These are phyloP conservation scores for Drosophila pandora DNA, from an alignment of 1,140 invertebrate genomes.

Conservation along the genomic window DNA sequence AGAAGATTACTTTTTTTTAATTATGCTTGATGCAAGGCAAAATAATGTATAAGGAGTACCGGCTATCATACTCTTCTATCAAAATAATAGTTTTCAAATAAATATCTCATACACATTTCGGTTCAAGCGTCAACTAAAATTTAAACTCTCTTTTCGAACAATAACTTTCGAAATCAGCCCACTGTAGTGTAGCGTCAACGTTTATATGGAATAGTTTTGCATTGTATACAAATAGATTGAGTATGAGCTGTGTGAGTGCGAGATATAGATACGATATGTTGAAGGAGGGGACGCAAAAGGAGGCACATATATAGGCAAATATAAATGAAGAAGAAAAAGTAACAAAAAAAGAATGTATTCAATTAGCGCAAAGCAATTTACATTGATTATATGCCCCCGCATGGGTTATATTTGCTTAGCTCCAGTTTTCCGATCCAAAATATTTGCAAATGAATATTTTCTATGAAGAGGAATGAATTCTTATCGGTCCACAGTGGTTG, in stretches of 20 bases:
- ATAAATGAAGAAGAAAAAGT: slow-evolving; percentile 1
- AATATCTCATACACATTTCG: no score
- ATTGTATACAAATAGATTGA: slow-evolving; percentile 76
- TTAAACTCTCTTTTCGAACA: no score
- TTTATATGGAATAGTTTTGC: slow-evolving; percentile 67
- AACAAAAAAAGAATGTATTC: slow-evolving; percentile 24
- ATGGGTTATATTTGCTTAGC: slow-evolving; percentile 17
- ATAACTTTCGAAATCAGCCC: neutral
- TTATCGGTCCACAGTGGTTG: neutral
- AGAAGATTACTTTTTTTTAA: no score
- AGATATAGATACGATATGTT: neutral
- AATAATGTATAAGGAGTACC: no score
- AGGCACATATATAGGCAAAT: neutral
- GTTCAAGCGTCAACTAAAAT: neutral
- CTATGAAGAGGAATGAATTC: neutral
- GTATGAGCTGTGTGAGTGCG: slow-evolving; percentile 32
- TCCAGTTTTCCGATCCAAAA: neutral
- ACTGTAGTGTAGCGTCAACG: neutral
- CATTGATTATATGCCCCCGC: slow-evolving; percentile 16
- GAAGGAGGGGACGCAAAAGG: neutral
- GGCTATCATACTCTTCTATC: no score
- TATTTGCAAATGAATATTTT: neutral
- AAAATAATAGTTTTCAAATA: no score
- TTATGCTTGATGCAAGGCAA: no score
- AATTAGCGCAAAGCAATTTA: slow-evolving; percentile 36